phyloP scores from a whole-genome alignment of 2,888 invertebrate species.

The Villa cingulata region DNA sequence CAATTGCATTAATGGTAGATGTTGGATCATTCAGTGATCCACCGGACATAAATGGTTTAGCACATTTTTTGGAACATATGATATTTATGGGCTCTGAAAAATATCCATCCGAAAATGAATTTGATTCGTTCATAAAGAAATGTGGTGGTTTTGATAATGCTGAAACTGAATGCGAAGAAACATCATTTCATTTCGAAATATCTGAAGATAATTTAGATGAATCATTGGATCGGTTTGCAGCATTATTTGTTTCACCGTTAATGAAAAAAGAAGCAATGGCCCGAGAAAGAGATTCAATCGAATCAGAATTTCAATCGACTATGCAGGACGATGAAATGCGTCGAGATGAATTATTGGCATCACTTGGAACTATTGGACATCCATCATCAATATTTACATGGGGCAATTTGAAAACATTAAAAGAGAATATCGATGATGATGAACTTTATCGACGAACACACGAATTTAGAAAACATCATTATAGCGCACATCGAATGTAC shows the following conservation, averaged over 20 bases:
- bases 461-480: conserved; percentile 61
- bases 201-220: conserved; percentile 61
- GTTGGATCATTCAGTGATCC: conserved; percentile 73
- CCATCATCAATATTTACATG: conserved; percentile 67
- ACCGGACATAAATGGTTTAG: conserved; percentile 58
- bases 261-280: conserved; percentile 75
- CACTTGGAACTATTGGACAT: conserved; percentile 52
- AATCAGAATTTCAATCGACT: conserved; percentile 79
- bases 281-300: conserved; percentile 74
- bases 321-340: conserved; percentile 59
- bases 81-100: conserved; percentile 88
- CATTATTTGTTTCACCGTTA: conserved; percentile 75
- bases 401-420: conserved; percentile 67
- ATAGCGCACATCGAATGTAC: conserved; percentile 80
- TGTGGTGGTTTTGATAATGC: conserved; percentile 81
- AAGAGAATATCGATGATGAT: conserved; percentile 52
- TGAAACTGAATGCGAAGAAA: conserved; percentile 73
- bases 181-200: conserved; percentile 80
- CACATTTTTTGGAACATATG: conserved; percentile 84
- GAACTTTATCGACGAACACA: conserved; percentile 55
- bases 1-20: conserved; percentile 60
- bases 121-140: conserved; percentile 67
- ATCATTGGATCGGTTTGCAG: conserved; percentile 71
- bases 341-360: conserved; percentile 61
- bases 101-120: conserved; percentile 73